Conservation (phyloP, 2,797 vertebrate species). For the Sebastes trivittatus region DNA sequence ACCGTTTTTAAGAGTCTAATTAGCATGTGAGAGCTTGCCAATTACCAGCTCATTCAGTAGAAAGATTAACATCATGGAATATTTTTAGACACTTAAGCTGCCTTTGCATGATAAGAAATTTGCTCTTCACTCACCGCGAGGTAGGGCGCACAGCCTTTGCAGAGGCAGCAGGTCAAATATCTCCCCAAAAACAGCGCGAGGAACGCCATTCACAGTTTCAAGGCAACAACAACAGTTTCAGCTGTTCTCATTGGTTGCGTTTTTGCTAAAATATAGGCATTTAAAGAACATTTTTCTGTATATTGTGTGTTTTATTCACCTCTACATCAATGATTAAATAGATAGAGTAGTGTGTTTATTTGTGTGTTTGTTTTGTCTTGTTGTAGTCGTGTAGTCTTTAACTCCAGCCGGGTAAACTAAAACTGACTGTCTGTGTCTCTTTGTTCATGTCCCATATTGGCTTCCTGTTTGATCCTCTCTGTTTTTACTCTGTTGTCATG, state of each 20-base stretch:
- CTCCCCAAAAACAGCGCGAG: too few relatives aligned
- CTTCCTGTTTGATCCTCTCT: slow-evolving; percentile 55
- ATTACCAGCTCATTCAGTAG: background rate
- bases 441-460: slow-evolving; percentile 38
- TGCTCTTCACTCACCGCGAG: too few relatives aligned
- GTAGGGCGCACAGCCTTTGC: too few relatives aligned
- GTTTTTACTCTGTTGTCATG: slow-evolving; percentile 53
- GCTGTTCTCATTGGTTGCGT: too few relatives aligned
- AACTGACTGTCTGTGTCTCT: slow-evolving; percentile 31
- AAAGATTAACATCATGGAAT: background rate
- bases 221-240: too few relatives aligned
- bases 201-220: too few relatives aligned
- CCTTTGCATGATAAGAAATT: too few relatives aligned
- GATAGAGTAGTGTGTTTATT: background rate
- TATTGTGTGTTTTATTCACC: background rate
- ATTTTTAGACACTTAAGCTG: background rate
- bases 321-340: background rate
- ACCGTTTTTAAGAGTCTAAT: background rate
- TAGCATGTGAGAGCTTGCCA: background rate
- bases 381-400: background rate
- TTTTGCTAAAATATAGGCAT: background rate
- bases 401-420: slow-evolving; percentile 19
- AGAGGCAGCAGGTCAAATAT: too few relatives aligned
- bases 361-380: background rate
- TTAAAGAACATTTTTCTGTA: background rate